phyloP scores from a whole-genome alignment of 2,113 vertebrate species.

The Piliocolobus tephrosceles region DNA sequence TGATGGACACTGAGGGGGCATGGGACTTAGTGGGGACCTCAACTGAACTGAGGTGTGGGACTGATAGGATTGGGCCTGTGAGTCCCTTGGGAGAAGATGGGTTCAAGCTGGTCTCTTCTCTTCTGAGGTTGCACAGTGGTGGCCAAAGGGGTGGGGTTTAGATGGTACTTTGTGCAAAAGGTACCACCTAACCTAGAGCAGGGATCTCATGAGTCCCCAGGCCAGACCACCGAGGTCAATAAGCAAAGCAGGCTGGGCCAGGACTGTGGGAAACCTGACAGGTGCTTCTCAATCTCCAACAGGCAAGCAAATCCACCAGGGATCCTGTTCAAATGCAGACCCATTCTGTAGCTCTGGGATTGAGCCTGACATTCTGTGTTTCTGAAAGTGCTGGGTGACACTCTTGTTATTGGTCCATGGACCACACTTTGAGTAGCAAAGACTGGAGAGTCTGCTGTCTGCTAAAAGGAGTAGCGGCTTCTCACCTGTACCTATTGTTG shows the following conservation, averaged over 20 bases:
- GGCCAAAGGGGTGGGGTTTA: not conserved
- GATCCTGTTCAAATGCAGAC: not conserved
- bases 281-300: not conserved
- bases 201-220: not conserved
- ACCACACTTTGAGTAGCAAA: not conserved
- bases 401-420: not conserved
- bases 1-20: fast-evolving
- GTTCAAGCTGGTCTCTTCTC: not conserved
- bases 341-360: not conserved
- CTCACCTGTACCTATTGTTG: not conserved
- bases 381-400: not conserved
- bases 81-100: not conserved
- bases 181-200: not conserved
- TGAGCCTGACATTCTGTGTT: not conserved
- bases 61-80: not conserved
- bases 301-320: not conserved
- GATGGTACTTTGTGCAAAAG: not conserved
- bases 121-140: not conserved
- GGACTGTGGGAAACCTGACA: not conserved
- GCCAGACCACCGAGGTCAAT: not conserved
- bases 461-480: not conserved
- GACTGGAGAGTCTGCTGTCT: not conserved
- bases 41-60: not conserved
- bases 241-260: not conserved
- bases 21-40: not conserved